Conservation (phyloP, 1,140 invertebrate genomes). For the Stegodyphus mimosarum region DNA sequence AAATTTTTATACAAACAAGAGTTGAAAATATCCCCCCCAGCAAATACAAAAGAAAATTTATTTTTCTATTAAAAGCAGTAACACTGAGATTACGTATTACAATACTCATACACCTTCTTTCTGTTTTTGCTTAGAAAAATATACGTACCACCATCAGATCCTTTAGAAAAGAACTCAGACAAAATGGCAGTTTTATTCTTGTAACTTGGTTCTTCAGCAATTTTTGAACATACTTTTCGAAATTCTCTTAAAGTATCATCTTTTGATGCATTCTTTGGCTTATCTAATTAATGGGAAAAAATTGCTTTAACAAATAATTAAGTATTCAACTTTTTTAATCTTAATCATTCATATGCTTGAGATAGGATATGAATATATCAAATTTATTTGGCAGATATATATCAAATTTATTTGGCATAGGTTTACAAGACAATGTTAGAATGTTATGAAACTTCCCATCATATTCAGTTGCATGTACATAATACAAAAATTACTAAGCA, state of each 20-base stretch:
- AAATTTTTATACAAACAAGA: no score
- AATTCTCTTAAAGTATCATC: conserved; percentile 85
- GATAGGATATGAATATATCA: no score
- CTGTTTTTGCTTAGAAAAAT: neutral
- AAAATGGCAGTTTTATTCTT: conserved; percentile 83
- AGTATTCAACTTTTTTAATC: neutral
- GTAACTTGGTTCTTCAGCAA: conserved; percentile 80
- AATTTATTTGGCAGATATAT: no score
- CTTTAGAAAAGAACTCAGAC: conserved; percentile 77
- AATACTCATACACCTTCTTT: conserved; percentile 1
- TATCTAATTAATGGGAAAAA: neutral
- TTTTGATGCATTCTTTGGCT: conserved; percentile 61
- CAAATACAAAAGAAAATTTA: neutral
- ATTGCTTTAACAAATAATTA: neutral
- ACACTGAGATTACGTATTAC: neutral
- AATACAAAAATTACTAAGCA: no score
- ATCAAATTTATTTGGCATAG: no score
- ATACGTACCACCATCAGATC: conserved; percentile 72
- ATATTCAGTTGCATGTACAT: no score
- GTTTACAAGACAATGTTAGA: no score
- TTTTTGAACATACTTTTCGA: conserved; percentile 79
- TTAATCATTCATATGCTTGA: neutral
- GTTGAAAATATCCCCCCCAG: no score
- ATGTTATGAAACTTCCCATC: no score
- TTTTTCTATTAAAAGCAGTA: conserved; percentile 4